Evolutionary conservation across 2,113 vertebrate species (phyloP), one percentile per base, ranked within the genome.

Genomic region (Tupaia chinensis): DNA sequence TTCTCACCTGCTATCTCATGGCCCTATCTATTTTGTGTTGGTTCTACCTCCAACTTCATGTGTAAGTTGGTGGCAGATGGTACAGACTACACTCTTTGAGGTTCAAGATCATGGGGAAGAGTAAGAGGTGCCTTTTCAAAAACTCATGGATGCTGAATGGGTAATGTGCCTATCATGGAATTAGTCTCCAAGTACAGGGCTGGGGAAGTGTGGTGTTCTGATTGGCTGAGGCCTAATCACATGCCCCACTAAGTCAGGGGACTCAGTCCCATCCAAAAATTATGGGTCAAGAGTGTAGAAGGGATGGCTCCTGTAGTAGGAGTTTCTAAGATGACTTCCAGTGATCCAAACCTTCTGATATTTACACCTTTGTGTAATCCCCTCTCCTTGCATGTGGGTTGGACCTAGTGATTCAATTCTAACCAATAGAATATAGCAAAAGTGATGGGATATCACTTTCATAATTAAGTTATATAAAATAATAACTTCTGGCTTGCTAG

Each of bases 401-500:
- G n/a, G 34, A 60, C 19, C 83, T 93, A 80, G 65, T 87, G 4
- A 78, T 19, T 68, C 13, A 14, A 63, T 91, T 91, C 70, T 86
- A 92, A 56, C 29, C 13, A 72, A 44, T 0, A 79, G 60, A 87
- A 69, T 78, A 56, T 15, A 32, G 19, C 0, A 79, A 87, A 90
- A 19, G n/a, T 61, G 19, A 89, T 77, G 29, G 23, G 63, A 29
- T 92, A 53, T 74, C 60, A 66, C 34, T 69, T 89, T 20, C 32
- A 9, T 74, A 68, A 60, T 54, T 87, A 63, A 8, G 4, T 74
- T 83, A 65, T 17, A 13, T 74, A 56, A 60, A 25, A 63, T 63
- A 84, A 22, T 90, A 81, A 72, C 10, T 61, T 96, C 14, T 70
- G 17, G 95, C 32, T 95, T 96, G 44, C 14, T 78, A 22, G 69